Evolutionary conservation across 2,888 invertebrate genomes (phyloP), one percentile per base, ranked within the genome.

Genomic region (Taphrorychus bicolor): DNA sequence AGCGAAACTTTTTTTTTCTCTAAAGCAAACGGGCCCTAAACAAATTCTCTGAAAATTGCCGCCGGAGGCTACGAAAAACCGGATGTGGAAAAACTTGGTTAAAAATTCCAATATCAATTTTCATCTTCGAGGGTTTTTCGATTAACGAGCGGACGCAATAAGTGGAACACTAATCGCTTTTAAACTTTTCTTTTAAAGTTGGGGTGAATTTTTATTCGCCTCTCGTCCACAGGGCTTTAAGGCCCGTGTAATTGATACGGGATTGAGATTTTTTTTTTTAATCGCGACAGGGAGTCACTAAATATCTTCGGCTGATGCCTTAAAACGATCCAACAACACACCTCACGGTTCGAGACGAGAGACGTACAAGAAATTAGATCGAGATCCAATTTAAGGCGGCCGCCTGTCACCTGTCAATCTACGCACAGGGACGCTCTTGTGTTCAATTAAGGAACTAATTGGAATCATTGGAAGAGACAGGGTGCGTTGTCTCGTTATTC

Each of bases 141-240:
- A 80, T 79, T 80, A 79, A 78, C 79, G 73, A 54, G 72, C 73
- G 70, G 74, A 76, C 76, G 80, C 76, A 76, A 79, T 79, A 79
- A 80, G 78, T 78, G 77, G 77, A 74, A 76, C 76, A 74, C 78
- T 80, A 81, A 81, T 81, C 81, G 80, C 76, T 80, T 77, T 76
- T 75, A 77, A 80, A 80, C 78, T 80, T 80, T 80, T 79, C 78
- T 79, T 75, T 79, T 76, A 73, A 70, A 67, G 60, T 66, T 53
- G 78, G 80, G 80, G 80, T 79, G 79, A 78, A 80, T 80, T 80
- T 81, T 81, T 81, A 80, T 80, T 77, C 76, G 73, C 69, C 71
- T 72, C 74, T 73, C 76, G 74, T 75, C 75, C 73, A 73, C 70
- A 63, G 71, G 71, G 76, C 75, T 74, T 78, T 78, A 78, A 78